These are phyloP conservation scores for Monoplex corrugatus DNA, from an alignment of 2,888 invertebrate species.

Conservation along the genomic window DNA sequence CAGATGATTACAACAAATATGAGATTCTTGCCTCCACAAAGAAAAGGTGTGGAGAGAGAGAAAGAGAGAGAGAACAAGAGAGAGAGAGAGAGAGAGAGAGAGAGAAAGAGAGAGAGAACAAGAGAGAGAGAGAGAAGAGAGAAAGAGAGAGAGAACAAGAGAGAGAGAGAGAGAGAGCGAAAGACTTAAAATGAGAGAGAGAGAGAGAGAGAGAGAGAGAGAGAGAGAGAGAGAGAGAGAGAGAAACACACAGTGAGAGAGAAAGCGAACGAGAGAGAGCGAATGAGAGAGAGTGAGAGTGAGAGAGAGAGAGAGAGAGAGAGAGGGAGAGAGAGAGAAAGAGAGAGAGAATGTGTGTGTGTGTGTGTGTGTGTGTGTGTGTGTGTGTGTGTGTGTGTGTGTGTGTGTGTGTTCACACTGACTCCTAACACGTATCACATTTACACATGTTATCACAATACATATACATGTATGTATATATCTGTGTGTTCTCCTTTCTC, in stretches of 20 bases:
- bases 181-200: no score
- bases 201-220: background rate
- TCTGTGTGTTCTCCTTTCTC: no score
- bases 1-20: no score
- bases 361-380: no score
- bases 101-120: background rate
- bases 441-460: no score
- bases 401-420: no score
- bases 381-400: no score
- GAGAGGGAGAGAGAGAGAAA: background rate
- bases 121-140: no score
- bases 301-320: background rate
- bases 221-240: background rate
- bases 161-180: background rate
- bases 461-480: no score
- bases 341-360: background rate
- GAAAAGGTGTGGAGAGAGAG: no score
- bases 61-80: slow-evolving; percentile 40
- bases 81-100: background rate
- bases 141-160: background rate
- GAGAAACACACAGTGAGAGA: background rate
- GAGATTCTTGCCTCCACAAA: no score
- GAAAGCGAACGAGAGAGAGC: background rate
- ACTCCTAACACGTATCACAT: no score
- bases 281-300: background rate